Evolutionary conservation across 2,797 vertebrate genomes (phyloP), one percentile per base, ranked within the genome.

Genomic region (Oophaga sylvatica): DNA sequence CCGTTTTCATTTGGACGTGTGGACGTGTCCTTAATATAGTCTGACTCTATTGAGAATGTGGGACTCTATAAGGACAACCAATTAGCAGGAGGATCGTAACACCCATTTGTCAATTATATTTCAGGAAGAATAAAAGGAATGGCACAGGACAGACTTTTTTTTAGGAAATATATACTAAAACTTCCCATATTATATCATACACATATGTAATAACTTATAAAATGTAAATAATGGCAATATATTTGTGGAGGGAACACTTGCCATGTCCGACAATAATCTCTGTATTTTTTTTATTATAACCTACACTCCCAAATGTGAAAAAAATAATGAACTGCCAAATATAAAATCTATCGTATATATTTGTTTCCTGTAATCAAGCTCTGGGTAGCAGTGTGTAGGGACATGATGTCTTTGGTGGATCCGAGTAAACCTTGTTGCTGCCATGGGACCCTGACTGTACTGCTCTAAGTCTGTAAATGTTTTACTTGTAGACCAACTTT

Each of bases 381-480:
- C 26, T 20, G 57, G 77, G n/a, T 31, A 29, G 53, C 59, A 20
- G 81, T 35, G 53, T 45, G 19, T 53, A 57, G 22, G 67, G 81
- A 29, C 67, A 12, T 12, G 48, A 12, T 71, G 10, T 53, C 48
- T 53, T 53, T 4, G 48, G 48, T 53, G 63, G 13, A 57, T 26
- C 48, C 20, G 81, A n/a, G 53, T 56, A 56, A 71, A 11, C 41
- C 5, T 8, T 83, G 81, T 70, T 71, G 20, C 67, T 83, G 81
- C 65, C 80, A 31, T 63, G 48, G 45, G 62, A 81, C 17, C 31
- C 16, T 26, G 62, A n/a, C 70, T 79, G 73, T 19, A 70, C 26
- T 35, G 31, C 63, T 65, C 41, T 17, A 86, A 63, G 59, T 15
- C 62, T 80, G 84, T 85, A 85, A 67, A 78, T 76, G 57, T 76